These are phyloP conservation scores for Cepphus grylle DNA, from an alignment of 2,113 vertebrate genomes.

Conservation along the genomic window DNA sequence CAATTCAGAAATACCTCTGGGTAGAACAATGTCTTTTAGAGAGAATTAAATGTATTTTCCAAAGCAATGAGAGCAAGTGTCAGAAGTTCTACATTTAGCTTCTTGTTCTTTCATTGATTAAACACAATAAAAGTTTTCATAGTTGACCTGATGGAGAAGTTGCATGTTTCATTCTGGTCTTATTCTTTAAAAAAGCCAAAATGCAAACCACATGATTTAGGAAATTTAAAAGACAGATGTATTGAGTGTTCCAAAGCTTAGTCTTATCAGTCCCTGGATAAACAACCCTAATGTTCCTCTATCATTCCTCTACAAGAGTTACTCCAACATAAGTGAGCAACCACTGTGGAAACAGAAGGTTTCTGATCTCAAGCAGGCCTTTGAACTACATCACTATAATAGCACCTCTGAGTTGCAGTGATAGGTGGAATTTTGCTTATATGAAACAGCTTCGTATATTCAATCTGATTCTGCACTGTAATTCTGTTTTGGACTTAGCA, in stretches of 20 bases:
- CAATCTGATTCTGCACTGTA: background rate
- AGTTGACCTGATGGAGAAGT: background rate
- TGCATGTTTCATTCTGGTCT: background rate
- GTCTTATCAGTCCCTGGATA: background rate
- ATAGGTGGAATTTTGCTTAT: background rate
- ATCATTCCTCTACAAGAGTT: background rate
- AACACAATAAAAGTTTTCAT: background rate
- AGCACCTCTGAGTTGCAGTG: background rate
- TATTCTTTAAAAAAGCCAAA: background rate
- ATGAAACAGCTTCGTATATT: background rate
- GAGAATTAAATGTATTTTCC: background rate
- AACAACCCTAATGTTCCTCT: background rate
- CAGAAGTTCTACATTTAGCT: background rate
- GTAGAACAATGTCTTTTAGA: background rate
- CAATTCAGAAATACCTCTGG: background rate
- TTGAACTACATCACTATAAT: background rate
- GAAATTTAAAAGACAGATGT: background rate
- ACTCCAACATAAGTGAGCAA: background rate
- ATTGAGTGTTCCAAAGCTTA: background rate
- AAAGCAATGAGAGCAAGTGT: background rate
- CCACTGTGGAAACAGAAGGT: background rate
- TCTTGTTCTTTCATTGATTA: background rate
- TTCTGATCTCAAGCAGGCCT: background rate
- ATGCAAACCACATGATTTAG: background rate
- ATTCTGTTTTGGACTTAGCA: background rate